phyloP scores from a whole-genome alignment of 1,140 invertebrate species.

The Ceratosolen fusciceps region DNA sequence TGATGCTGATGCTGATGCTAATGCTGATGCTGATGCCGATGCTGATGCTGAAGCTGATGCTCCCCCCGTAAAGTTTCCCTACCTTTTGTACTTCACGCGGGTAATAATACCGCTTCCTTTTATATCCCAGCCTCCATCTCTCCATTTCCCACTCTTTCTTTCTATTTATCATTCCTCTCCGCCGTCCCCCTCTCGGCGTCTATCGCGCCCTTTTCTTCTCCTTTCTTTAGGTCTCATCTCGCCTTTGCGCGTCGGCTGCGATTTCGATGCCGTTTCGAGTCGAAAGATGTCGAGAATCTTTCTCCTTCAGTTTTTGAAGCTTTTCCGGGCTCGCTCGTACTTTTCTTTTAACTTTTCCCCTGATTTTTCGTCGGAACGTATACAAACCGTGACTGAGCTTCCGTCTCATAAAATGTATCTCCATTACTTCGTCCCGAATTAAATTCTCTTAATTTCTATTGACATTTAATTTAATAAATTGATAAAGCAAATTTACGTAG shows the following conservation, averaged over 20 bases:
- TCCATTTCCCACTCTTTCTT: neutral
- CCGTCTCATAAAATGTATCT: neutral
- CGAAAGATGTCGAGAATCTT: neutral
- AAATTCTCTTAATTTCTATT: neutral
- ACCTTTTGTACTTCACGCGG: conserved; percentile 32
- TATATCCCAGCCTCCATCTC: neutral
- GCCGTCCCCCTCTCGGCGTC: neutral
- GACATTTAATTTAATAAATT: neutral
- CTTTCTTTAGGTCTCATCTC: neutral
- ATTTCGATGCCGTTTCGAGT: neutral
- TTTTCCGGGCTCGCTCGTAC: conserved; percentile 11
- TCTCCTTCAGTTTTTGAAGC: conserved; percentile 9
- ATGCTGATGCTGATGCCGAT: neutral
- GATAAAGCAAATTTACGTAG: too few relatives aligned
- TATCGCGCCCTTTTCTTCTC: neutral
- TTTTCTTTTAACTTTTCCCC: neutral
- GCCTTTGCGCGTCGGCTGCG: conserved; percentile 11
- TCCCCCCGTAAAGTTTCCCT: conserved; percentile 13
- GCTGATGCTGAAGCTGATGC: too few relatives aligned
- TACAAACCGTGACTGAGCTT: neutral
- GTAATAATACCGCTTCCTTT: conserved; percentile 25
- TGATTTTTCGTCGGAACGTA: neutral
- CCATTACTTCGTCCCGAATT: neutral
- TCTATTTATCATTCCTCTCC: neutral
- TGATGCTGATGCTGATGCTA: neutral